Base-by-base conservation (phyloP, 1,140 invertebrate species). In the Drosophila simulans region DNA sequence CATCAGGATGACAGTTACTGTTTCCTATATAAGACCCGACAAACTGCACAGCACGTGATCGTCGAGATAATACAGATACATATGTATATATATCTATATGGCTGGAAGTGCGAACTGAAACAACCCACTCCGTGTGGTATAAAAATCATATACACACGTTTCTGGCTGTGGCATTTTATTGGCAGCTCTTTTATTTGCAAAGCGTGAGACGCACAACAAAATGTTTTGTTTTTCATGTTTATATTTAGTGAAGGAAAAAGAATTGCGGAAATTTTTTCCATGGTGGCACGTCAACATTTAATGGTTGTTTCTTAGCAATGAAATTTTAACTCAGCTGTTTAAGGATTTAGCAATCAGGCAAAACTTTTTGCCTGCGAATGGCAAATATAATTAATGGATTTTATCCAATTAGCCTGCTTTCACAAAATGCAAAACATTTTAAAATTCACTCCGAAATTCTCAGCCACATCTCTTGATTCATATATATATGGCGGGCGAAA, bases 21-120 rank as follows among this genome's bases (percentile, higher is more conserved):
- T 58, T 60, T 65, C 51, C 42, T 25, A 59, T 48, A 27, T 45
- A 55, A 51, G 39, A 52, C 58, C 46, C 59, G 35, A 72, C 79
- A 83, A 88, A 80, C 84, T 83, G 80, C 76, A 55, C 76, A 77
- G 83, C 84, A 88, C 83, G 83, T 88, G 83, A 89, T 88, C 75
- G 55, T 58, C 70, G 35, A 25, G 65, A 75, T 66, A 64, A 83
- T 70, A 86, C 80, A 78, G 64, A 65, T 52, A 55, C n/a, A 65
- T 54, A 73, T 11, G 48, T 17, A 64, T 27, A 65, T 51, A 66
- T 64, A 13, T 68, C 27, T 46, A 40, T 70, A 56, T 35, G n/a
- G 52, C 34, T 35, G 52, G 42, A 51, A 35, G 31, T 34, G 35
- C 37, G 31, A 31, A 31, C 31, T 10, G 35, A 25, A 39, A 62